Base-by-base conservation (phyloP, 2,113 vertebrate genomes). In the Sitta europaea region DNA sequence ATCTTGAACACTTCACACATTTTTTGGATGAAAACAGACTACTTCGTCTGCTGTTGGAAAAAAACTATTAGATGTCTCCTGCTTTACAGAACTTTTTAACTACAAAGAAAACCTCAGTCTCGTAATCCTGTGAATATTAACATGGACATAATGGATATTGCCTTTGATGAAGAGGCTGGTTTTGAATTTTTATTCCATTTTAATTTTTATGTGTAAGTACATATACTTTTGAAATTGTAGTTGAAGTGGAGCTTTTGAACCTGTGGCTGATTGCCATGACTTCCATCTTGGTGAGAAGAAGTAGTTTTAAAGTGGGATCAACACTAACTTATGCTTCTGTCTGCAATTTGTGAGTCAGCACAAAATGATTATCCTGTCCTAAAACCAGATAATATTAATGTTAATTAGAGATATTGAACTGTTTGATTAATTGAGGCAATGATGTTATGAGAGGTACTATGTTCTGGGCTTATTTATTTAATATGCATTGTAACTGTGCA, bases 401-500 rank as follows among this genome's bases (percentile, higher is more conserved):
- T 73, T 84, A 68, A 90, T 79, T 92, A 71, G 31, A 97, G 88
- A n/a, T 25, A 33, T 43, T 73, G 47, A 70, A 24, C 62, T 88
- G 4, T 96, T 93, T 83, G 57, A 88, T 90, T 85, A 95, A 88
- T 74, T 35, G 45, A 94, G 68, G 45, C 57, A 71, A 80, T 57
- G 53, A 86, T 86, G 25, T 23, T 58, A 45, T 42, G 17, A 0
- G 0, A 59, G 22, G 13, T 59, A 40, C 53, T 63, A 58, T 38
- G 38, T 79, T 70, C 28, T 36, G 73, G 27, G 19, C 95, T 94
- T 94, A 84, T 96, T 94, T 94, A 82, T 94, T 92, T 95, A 84
- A 68, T 6, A 6, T 59, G 27, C 18, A 62, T 21, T 61, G 70
- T 65, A 85, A 95, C 22, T 31, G 40, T 84, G 43, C 67, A 74